Conservation (phyloP, 2,888 invertebrate species). For the Pristionchus mayeri region DNA sequence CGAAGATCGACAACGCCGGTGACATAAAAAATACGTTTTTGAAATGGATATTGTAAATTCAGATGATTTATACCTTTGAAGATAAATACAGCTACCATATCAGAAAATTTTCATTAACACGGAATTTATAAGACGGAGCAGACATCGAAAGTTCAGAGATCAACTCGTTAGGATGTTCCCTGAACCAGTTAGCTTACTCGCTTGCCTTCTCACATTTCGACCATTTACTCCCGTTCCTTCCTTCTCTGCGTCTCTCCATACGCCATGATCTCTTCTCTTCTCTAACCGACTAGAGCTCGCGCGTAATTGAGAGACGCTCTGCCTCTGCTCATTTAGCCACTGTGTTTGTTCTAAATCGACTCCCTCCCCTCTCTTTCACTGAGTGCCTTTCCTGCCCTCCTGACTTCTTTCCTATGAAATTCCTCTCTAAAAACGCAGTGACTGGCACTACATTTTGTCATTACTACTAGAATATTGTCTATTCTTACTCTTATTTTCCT, state of each 20-base stretch:
- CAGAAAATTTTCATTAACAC: too few relatives aligned
- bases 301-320: neutral
- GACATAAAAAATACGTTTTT: too few relatives aligned
- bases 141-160: too few relatives aligned
- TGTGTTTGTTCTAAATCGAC: constrained; percentile 42
- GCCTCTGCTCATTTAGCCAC: constrained; percentile 18
- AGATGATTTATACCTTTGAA: too few relatives aligned
- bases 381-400: neutral
- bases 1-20: too few relatives aligned
- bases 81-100: too few relatives aligned
- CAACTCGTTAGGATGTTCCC: too few relatives aligned
- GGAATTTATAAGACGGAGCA: too few relatives aligned
- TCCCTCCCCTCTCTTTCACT: neutral
- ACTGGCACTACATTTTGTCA: too few relatives aligned
- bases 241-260: constrained; percentile 17
- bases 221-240: constrained; percentile 6
- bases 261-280: neutral
- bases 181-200: constrained; percentile 35
- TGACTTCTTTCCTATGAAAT: neutral
- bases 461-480: neutral
- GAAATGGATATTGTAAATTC: too few relatives aligned
- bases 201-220: neutral
- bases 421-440: neutral
- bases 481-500: neutral
- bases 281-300: neutral